Evolutionary conservation across 2,888 invertebrate genomes (phyloP), one percentile per base, ranked within the genome.

Genomic region (Spodoptera littoralis): DNA sequence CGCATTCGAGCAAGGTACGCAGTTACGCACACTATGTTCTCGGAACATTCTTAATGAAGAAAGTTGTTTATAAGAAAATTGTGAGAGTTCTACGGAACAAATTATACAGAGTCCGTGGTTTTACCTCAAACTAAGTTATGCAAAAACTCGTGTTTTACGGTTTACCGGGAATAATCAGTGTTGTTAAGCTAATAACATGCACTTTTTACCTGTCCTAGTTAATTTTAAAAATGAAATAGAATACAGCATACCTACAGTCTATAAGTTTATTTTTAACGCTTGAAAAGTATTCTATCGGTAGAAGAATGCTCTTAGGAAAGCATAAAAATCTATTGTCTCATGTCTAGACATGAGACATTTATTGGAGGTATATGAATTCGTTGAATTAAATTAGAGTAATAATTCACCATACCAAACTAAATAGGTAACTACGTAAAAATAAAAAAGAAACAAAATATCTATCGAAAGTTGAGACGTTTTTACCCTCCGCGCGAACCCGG

Each of bases 61-160:
- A 74, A 74, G 53, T 62, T 57, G 76, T 63, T 63, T 52, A 49
- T 55, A 52, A 52, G 58, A 63, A 63, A 71, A 60, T 47, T 76
- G 36, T 41, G 36, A 71, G 49, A 56, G 44, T 64, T 64, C 58
- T 56, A 22, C 52, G 52, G 55, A 71, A 70, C 30, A 64, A 71
- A 70, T 76, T 70, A 76, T 71, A 59, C 76, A 60, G 42, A 64
- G 64, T 36, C 36, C 36, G 36, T 8, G 6, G 36, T 57, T 69
- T 70, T 70, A 59, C 76, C 55, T 55, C 24, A 59, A 18, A 44
- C 51, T 53, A 70, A 75, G 55, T 70, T 70, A 70, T 70, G 71
- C 71, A 75, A 56, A 46, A 71, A 71, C 71, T 75, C 50, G 55
- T 53, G 57, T 62, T 58, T 56, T 47, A 69, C 47, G 43, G 41